Evolutionary conservation across 2,113 vertebrate species (phyloP).

Genomic region (Crotalus horridus): DNA sequence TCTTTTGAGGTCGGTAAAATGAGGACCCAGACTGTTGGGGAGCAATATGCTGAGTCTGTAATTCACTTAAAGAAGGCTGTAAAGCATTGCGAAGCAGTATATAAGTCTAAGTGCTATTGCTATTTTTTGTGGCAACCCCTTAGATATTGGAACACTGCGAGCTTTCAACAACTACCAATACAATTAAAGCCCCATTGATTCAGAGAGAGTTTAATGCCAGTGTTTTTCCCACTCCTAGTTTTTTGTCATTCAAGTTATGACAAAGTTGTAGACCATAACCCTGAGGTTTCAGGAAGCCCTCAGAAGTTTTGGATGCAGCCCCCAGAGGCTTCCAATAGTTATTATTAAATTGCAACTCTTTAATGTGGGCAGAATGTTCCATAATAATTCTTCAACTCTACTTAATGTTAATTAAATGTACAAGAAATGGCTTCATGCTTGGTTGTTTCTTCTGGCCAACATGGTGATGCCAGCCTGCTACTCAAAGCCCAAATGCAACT

Average conservation of each 20-base stretch:
- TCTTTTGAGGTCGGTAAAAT: no score
- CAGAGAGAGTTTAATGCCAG: neutral
- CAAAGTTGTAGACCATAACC: neutral
- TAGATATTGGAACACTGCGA: neutral
- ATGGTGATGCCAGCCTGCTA: neutral
- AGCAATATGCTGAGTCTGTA: no score
- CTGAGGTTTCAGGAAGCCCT: neutral
- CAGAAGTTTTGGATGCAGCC: neutral
- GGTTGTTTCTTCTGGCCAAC: neutral
- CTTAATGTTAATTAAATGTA: neutral
- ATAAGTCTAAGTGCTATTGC: no score
- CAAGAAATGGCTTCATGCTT: neutral
- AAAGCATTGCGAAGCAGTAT: no score
- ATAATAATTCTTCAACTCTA: neutral
- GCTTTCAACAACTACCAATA: neutral
- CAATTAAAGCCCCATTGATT: neutral
- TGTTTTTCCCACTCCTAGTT: neutral
- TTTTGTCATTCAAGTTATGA: neutral
- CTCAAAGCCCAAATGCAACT: neutral
- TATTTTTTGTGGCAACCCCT: neutral
- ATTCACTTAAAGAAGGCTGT: no score
- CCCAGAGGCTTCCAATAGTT: neutral
- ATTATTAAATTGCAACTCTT: neutral
- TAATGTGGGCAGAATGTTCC: neutral
- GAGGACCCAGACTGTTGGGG: no score